These are phyloP conservation scores for Peucedramus taeniatus DNA, from an alignment of 2,113 vertebrate genomes.

Conservation along the genomic window DNA sequence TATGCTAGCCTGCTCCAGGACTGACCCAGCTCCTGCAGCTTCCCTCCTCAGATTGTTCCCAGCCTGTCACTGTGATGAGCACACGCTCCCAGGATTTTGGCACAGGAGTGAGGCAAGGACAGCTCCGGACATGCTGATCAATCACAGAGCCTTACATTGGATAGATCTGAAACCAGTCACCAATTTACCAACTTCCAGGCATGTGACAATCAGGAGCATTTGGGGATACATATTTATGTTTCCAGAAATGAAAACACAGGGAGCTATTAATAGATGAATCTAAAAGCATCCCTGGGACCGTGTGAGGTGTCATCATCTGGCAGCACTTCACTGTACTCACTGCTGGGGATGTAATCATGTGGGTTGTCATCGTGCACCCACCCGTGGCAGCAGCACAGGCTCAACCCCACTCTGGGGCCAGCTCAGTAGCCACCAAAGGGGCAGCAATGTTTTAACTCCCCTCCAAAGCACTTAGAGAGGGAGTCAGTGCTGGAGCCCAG, in stretches of 20 bases:
- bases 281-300: neutral
- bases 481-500: neutral
- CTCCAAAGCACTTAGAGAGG: neutral
- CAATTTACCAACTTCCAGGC: neutral
- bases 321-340: neutral
- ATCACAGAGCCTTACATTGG: neutral
- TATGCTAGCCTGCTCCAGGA: neutral
- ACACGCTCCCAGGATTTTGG: neutral
- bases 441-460: neutral
- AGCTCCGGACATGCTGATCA: rapidly evolving
- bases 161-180: neutral
- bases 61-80: neutral
- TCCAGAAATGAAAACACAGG: neutral
- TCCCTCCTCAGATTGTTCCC: neutral
- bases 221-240: constrained; percentile 17
- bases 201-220: neutral
- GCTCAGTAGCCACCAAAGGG: neutral
- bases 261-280: constrained; percentile 17
- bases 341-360: neutral
- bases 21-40: neutral
- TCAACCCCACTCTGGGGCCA: neutral
- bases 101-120: neutral
- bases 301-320: constrained; percentile 10
- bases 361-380: neutral
- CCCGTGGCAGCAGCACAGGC: neutral